These are phyloP conservation scores for Acromyrmex heyeri DNA, from an alignment of 1,140 invertebrate species.

Conservation along the genomic window DNA sequence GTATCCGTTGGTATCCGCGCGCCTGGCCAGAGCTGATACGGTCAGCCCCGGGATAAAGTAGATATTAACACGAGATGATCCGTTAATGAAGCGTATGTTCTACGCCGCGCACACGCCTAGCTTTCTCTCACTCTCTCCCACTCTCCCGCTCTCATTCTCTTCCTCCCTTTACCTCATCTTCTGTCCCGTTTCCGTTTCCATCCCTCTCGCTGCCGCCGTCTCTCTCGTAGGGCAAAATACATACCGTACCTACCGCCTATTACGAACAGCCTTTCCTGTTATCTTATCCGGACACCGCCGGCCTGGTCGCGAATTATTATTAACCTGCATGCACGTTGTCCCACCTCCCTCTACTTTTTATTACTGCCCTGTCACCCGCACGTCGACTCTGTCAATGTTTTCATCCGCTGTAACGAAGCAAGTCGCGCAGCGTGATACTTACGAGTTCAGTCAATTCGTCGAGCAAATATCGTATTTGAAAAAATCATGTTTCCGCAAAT, in stretches of 20 bases:
- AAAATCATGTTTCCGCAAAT: conserved; percentile 8
- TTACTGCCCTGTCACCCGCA: neutral
- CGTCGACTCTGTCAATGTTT: conserved; percentile 44
- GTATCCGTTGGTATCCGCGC: conserved; percentile 73
- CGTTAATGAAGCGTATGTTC: conserved; percentile 88
- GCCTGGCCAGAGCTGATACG: conserved; percentile 83
- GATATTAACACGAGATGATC: conserved; percentile 88
- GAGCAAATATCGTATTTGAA: neutral
- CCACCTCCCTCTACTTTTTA: conserved; percentile 53
- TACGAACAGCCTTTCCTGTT: conserved; percentile 87
- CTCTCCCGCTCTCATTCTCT: neutral
- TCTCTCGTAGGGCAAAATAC: conserved; percentile 61
- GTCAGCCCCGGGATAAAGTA: conserved; percentile 86
- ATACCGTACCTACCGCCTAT: conserved; percentile 82
- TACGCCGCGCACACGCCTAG: conserved; percentile 76
- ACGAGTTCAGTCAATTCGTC: neutral
- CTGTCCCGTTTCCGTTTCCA: conserved; percentile 35
- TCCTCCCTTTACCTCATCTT: conserved; percentile 33
- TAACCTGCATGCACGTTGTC: conserved; percentile 77
- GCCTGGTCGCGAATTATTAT: conserved; percentile 84
- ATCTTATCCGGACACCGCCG: conserved; percentile 86
- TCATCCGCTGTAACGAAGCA: conserved; percentile 54
- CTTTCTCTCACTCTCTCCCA: neutral
- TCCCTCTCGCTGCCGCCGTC: conserved; percentile 11
- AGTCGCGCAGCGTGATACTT: conserved; percentile 11